These are phyloP conservation scores for Olivierus martensii DNA, from an alignment of 1,140 invertebrate genomes.

Conservation along the genomic window DNA sequence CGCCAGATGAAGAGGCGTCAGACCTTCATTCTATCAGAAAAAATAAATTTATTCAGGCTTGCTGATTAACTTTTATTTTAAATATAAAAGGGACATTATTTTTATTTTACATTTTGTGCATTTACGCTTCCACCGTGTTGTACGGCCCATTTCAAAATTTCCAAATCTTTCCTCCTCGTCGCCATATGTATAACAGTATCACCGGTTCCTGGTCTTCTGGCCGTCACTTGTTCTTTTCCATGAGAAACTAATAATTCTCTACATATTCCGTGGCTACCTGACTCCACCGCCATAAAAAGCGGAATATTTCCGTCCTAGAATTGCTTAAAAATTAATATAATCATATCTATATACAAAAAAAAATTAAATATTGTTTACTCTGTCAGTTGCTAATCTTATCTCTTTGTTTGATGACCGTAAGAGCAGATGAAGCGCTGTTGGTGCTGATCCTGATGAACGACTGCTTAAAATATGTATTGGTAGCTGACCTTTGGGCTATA, in stretches of 20 bases:
- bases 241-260: conserved; percentile 59
- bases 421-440: conserved; percentile 65
- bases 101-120: conserved; percentile 64
- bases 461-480: conserved; percentile 80
- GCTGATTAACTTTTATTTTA: neutral
- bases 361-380: too few relatives aligned
- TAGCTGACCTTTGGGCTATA: conserved; percentile 50
- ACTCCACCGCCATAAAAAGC: conserved; percentile 78
- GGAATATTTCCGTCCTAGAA: conserved; percentile 78
- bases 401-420: conserved; percentile 75
- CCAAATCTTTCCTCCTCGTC: conserved; percentile 70
- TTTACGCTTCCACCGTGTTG: conserved; percentile 85
- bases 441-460: conserved; percentile 71
- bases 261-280: conserved; percentile 82
- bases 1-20: conserved; percentile 84
- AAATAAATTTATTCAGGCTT: neutral
- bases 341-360: too few relatives aligned
- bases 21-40: conserved; percentile 55
- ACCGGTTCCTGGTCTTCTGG: conserved; percentile 25
- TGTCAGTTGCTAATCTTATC: conserved; percentile 63
- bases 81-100: too few relatives aligned
- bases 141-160: conserved; percentile 77
- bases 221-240: conserved; percentile 46
- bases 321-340: neutral
- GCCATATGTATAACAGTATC: conserved; percentile 87